Base-by-base conservation (phyloP, 2,113 vertebrate genomes). In the Actenoides lindsayi region DNA sequence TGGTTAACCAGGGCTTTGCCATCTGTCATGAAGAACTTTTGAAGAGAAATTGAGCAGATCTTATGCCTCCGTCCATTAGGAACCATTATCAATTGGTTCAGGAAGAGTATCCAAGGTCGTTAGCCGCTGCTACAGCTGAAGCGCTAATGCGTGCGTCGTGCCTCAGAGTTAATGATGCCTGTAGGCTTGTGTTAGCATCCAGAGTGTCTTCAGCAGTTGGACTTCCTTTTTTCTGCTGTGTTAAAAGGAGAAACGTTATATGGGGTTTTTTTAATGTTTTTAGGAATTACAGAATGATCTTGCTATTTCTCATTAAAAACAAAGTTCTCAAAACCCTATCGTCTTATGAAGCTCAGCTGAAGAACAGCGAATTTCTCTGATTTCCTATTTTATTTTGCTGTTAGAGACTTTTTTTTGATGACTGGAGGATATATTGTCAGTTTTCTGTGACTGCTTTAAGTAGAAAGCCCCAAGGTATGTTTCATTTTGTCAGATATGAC, bases 31-130 rank as follows among this genome's bases (percentile, higher is more conserved):
- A 91, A 70, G 75, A 92, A 65, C 59, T 68, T 63, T 82, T 73
- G 37, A 84, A 96, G 90, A 93, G 81, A 94, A 96, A 75, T 94
- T 2, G 56, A 90, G 83, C 79, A 91, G 54, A 70, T 92, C 24
- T 63, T 37, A 6, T 13, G 13, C 28, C 27, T 93, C 31, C 63
- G 41, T 93, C 67, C 68, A 64, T 88, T 83, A 57, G 67, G 85
- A 91, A 15, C 31, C 39, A 10, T 3, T 13, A n/a, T 33, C 88
- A 60, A 4, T 46, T 8, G 5, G 67, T 83, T 89, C 67, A 51
- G 87, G 81, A 60, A 28, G 75, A 78, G 86, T 39, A 30, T 53
- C 54, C 67, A 50, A n/a, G 85, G 68, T 78, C 95, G 27, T 87
- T 78, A 63, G 9, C 67, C 76, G 5, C 82, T 89, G n/a, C 59